Evolutionary conservation across 2,113 vertebrate species (phyloP).

Genomic region (Scomber scombrus): DNA sequence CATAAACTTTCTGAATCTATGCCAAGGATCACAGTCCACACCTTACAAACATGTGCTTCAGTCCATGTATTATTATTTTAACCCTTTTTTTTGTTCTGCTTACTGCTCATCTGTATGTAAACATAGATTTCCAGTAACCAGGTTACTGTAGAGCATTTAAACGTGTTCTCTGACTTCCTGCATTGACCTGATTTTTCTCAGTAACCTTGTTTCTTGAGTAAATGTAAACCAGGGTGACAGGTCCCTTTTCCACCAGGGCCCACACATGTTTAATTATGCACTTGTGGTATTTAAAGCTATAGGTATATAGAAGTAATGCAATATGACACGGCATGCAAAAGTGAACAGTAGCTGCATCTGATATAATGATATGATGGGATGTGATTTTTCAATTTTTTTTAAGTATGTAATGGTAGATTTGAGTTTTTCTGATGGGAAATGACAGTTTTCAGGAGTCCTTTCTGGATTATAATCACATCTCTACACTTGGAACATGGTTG

Average conservation of each 20-base stretch:
- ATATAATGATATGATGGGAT: not conserved
- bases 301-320: not conserved
- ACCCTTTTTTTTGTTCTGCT: not conserved
- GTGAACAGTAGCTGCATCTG: not conserved
- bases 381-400: not conserved
- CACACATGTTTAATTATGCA: conserved; percentile 38
- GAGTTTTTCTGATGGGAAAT: conserved; percentile 11
- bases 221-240: conserved; percentile 12
- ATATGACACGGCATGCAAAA: not conserved
- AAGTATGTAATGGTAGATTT: not conserved
- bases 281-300: conserved; percentile 2
- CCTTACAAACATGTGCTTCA: too few relatives aligned
- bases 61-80: too few relatives aligned
- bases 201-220: not conserved
- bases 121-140: not conserved
- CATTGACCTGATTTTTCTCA: not conserved
- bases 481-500: not conserved
- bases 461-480: not conserved
- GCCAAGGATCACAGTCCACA: too few relatives aligned
- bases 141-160: not conserved
- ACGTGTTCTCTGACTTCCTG: not conserved
- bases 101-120: too few relatives aligned
- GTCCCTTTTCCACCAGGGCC: not conserved
- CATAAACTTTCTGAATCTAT: too few relatives aligned
- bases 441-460: not conserved